Evolutionary conservation across 2,797 vertebrate species (phyloP).

Genomic region (Prunella strophiata): DNA sequence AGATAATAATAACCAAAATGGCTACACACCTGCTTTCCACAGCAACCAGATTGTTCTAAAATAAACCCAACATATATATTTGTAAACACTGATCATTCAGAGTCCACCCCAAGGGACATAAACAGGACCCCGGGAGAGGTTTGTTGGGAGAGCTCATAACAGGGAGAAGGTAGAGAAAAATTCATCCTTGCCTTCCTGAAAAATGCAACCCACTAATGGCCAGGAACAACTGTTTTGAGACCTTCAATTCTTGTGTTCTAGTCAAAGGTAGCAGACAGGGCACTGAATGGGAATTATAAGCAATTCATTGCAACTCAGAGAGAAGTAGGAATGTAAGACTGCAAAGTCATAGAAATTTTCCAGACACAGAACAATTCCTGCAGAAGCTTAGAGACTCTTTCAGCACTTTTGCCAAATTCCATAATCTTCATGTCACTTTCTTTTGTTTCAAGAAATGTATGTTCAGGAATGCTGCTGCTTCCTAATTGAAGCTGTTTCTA

Average conservation of each 20-base stretch:
- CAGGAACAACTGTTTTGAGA: neutral
- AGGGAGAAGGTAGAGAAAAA: neutral
- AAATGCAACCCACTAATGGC: neutral
- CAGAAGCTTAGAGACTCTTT: neutral
- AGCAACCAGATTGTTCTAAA: neutral
- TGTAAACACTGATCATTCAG: neutral
- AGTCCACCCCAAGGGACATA: neutral
- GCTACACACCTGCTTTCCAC: neutral
- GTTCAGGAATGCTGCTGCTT: neutral
- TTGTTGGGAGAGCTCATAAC: rapidly evolving
- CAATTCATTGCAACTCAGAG: neutral
- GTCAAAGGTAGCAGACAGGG: neutral
- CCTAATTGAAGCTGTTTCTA: neutral
- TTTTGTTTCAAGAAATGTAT: neutral
- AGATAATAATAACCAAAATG: neutral
- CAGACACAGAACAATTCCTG: neutral
- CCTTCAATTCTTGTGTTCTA: neutral
- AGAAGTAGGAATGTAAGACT: neutral
- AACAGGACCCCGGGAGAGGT: neutral
- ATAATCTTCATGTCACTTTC: neutral
- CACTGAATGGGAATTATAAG: neutral
- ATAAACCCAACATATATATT: too few species aligned
- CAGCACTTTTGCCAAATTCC: neutral
- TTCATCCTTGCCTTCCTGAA: neutral
- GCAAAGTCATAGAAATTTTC: neutral